A percentile compares a stretch with the other conserved stretches of the same genome.
Evolutionary conservation across 2,888 invertebrate species (phyloP).

Genomic region (Protonemura montana): DNA sequence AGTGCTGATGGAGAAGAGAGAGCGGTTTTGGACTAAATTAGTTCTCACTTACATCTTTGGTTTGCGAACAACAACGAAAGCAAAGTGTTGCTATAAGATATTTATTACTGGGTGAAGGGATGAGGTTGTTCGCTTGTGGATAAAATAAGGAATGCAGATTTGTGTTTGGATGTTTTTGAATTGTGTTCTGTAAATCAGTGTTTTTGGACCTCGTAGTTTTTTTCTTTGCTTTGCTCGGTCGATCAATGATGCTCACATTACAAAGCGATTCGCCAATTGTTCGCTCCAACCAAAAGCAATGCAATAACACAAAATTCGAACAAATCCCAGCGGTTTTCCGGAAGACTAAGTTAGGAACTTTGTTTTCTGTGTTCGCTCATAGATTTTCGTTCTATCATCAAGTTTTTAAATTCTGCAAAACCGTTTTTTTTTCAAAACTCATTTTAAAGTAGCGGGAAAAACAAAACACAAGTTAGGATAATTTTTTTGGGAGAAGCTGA

Average conservation of each 20-base stretch:
- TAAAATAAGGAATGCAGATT: neutral
- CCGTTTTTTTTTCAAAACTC: neutral
- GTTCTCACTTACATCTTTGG: conserved; percentile 33
- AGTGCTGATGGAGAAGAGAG: neutral
- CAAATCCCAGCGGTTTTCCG: neutral
- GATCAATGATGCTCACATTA: neutral
- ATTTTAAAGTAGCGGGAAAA: neutral
- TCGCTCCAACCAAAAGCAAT: neutral
- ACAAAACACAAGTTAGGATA: neutral
- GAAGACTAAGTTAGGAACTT: neutral
- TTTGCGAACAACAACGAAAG: conserved; percentile 7
- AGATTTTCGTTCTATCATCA: neutral
- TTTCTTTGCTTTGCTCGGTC: neutral
- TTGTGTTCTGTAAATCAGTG: neutral
- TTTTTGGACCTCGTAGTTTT: neutral
- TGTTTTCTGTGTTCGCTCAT: neutral
- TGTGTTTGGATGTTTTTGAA: neutral
- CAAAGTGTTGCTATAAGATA: conserved; percentile 33
- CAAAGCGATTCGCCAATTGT: neutral
- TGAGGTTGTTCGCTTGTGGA: neutral
- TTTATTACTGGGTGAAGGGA: neutral
- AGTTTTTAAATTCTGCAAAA: neutral
- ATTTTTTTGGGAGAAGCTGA: neutral
- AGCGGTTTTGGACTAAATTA: conserved; percentile 35
- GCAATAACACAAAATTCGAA: neutral